These are phyloP conservation scores for Hesperia comma DNA, from an alignment of 2,888 invertebrate species.

Conservation along the genomic window DNA sequence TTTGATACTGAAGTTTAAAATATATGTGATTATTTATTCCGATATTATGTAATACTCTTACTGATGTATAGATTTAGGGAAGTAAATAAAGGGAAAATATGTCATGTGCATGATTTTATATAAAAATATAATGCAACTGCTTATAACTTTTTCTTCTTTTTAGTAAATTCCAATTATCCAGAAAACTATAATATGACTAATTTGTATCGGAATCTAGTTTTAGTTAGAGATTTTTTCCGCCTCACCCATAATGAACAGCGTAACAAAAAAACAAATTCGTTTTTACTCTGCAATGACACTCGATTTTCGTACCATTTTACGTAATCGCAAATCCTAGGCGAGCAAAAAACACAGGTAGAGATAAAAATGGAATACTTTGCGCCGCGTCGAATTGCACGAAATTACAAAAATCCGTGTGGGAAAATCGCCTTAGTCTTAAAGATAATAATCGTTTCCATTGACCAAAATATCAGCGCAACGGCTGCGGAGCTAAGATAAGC, in stretches of 20 bases:
- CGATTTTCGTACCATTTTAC: slow-evolving; percentile 21
- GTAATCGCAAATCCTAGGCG: slow-evolving; percentile 17
- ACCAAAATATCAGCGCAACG: slow-evolving; percentile 46
- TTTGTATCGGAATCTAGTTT: slow-evolving; percentile 1
- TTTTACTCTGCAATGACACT: slow-evolving; percentile 9
- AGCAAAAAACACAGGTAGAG: slow-evolving; percentile 21
- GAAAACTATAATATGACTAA: not conserved
- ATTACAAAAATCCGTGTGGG: slow-evolving; percentile 27
- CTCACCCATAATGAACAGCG: not conserved
- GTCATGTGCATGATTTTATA: no score
- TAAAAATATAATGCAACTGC: not conserved
- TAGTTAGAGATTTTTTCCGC: not conserved
- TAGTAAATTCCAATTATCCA: not conserved
- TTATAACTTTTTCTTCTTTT: not conserved
- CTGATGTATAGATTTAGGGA: no score
- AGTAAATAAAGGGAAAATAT: no score
- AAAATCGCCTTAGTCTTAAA: slow-evolving; percentile 35
- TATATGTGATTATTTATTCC: no score
- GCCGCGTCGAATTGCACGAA: slow-evolving; percentile 13
- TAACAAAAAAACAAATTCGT: slow-evolving; percentile 6
- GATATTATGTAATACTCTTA: no score
- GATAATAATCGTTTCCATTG: slow-evolving; percentile 37
- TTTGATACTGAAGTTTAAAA: no score
- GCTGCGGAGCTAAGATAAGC: slow-evolving; percentile 48
- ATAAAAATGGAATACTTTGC: slow-evolving; percentile 1